Conservation (phyloP, 2,113 vertebrate genomes). For the Bubo scandiacus region DNA sequence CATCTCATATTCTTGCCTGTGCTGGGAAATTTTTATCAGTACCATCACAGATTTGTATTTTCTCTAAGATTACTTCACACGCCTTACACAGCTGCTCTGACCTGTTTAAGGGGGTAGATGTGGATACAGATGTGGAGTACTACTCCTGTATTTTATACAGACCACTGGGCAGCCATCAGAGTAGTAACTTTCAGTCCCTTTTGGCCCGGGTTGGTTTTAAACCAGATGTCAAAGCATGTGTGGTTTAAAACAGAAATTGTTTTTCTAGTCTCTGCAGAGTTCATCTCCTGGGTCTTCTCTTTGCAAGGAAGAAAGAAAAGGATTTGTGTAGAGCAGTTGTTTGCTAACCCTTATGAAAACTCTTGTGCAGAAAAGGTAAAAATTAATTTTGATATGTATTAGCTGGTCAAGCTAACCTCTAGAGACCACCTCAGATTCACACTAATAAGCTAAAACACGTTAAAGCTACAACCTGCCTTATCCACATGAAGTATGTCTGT, state of each 20-base stretch:
- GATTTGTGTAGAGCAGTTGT: slow-evolving; percentile 31
- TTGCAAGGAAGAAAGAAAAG: slow-evolving; percentile 24
- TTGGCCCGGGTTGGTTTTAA: slow-evolving; percentile 45
- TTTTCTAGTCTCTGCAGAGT: slow-evolving; percentile 37
- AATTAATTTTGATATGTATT: slow-evolving; percentile 30
- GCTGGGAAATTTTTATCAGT: slow-evolving; percentile 66
- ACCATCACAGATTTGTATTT: slow-evolving; percentile 61
- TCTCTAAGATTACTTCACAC: slow-evolving; percentile 39
- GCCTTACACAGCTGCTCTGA: slow-evolving; percentile 49
- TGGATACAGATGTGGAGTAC: neutral
- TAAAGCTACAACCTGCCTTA: neutral
- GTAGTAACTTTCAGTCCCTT: slow-evolving; percentile 12
- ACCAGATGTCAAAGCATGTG: slow-evolving; percentile 42
- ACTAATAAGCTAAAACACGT: neutral
- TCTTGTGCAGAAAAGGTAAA: slow-evolving; percentile 17
- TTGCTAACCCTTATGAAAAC: slow-evolving; percentile 29
- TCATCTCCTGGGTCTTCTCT: slow-evolving; percentile 44
- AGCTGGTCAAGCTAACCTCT: slow-evolving; percentile 14
- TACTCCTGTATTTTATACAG: slow-evolving; percentile 2
- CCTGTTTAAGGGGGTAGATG: slow-evolving; percentile 38
- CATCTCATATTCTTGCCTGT: slow-evolving; percentile 43
- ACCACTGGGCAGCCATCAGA: slow-evolving; percentile 10
- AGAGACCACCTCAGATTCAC: neutral
- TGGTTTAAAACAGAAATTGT: slow-evolving; percentile 37
- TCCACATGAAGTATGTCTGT: neutral